Conservation (phyloP, 2,113 vertebrate species). For the Osmerus mordax region DNA sequence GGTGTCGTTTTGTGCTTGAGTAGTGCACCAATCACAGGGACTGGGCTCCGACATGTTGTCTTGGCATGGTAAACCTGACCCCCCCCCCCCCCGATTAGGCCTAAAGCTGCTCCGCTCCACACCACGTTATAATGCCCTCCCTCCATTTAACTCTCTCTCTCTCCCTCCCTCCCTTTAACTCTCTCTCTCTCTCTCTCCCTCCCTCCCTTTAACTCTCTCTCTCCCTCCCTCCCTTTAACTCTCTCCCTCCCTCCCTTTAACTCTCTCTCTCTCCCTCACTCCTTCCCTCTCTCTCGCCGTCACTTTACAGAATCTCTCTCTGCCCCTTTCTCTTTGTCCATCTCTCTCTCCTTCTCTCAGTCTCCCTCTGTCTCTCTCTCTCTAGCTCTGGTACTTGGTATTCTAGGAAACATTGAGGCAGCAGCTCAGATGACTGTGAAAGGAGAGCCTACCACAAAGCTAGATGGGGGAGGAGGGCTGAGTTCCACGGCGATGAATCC, state of each 20-base stretch:
- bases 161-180: no score
- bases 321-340: neutral
- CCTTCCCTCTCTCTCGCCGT: neutral
- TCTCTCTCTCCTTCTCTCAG: neutral
- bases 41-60: constrained; percentile 33
- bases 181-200: no score
- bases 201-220: neutral
- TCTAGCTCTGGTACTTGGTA: constrained; percentile 32
- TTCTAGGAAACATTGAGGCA: constrained; percentile 51
- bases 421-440: constrained; percentile 50
- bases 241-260: no score
- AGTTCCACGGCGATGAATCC: neutral
- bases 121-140: neutral
- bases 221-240: no score
- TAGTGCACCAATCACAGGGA: constrained; percentile 32
- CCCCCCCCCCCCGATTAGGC: constrained; percentile 9
- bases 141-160: neutral
- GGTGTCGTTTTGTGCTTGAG: constrained; percentile 35
- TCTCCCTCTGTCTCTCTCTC: neutral
- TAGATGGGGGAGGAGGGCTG: constrained; percentile 11
- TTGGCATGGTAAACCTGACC: constrained; percentile 26
- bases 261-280: neutral
- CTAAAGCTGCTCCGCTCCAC: constrained; percentile 25
- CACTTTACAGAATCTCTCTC: no score
- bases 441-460: constrained; percentile 36